Evolutionary conservation across 2,888 invertebrate genomes (phyloP).

Genomic region (Pterostichus niger): DNA sequence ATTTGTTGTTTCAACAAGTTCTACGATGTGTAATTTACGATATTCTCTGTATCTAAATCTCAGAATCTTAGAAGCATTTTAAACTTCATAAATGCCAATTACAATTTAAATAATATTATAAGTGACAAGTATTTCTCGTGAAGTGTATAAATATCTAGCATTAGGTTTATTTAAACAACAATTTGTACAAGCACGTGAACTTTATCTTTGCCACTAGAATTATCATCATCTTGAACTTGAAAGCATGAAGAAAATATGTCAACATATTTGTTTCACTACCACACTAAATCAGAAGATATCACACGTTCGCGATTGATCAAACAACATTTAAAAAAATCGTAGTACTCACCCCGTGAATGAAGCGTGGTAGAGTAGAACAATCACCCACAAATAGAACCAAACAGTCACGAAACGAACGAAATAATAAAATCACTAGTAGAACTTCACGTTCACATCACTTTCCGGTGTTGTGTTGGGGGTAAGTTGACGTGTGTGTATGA

Average conservation of each 20-base stretch:
- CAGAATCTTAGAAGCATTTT: no score
- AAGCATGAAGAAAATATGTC: neutral
- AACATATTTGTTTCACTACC: neutral
- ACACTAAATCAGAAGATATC: no score
- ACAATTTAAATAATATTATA: no score
- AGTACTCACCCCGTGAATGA: conserved; percentile 19
- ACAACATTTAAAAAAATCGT: no score
- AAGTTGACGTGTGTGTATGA: neutral
- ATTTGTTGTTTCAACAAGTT: no score
- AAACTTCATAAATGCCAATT: no score
- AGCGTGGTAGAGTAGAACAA: conserved; percentile 3
- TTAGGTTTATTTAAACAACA: neutral
- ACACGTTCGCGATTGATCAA: no score
- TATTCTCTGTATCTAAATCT: no score
- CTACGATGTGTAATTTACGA: no score
- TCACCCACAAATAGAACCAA: conserved; percentile 18
- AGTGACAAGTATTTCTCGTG: neutral
- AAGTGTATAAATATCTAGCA: neutral
- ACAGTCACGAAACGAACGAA: conserved; percentile 28
- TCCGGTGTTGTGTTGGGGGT: neutral
- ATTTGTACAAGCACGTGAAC: conserved; percentile 6
- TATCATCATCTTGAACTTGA: conserved; percentile 40
- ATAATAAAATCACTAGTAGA: conserved; percentile 8
- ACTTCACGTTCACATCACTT: conserved; percentile 36
- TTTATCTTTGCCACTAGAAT: neutral